Percentiles rank a stretch among this genome's conserved stretches.
phyloP scores from a whole-genome alignment of 2,113 vertebrate genomes.

The Trachemys scripta region DNA sequence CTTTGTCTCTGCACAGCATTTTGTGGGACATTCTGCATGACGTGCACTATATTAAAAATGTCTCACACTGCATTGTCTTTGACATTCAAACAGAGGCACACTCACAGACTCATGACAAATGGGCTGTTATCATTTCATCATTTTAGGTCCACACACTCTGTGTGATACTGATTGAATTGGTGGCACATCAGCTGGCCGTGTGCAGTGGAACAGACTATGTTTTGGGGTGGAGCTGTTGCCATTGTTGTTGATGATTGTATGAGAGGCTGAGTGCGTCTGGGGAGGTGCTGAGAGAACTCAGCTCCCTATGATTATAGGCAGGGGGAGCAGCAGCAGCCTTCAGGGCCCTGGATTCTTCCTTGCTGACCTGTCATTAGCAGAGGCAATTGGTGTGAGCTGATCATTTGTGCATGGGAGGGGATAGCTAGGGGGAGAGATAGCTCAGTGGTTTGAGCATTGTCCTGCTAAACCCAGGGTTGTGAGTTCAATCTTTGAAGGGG shows the following conservation, averaged over 20 bases:
- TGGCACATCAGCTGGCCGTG: neutral
- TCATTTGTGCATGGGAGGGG: neutral
- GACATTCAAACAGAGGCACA: neutral
- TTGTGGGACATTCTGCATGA: neutral
- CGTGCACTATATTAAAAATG: neutral
- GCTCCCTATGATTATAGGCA: neutral
- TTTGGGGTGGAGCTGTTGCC: no score
- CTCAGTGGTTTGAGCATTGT: no score
- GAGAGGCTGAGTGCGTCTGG: neutral
- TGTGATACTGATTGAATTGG: neutral
- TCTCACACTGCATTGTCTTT: neutral
- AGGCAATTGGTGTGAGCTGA: neutral
- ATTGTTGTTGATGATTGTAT: neutral
- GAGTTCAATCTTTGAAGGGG: no score
- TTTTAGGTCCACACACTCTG: neutral
- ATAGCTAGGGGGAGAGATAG: no score
- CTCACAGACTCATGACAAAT: neutral
- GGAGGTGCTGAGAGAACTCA: neutral
- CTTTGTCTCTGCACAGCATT: neutral
- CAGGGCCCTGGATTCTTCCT: neutral
- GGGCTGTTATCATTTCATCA: neutral
- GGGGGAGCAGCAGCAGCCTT: neutral
- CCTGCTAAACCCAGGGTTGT: no score
- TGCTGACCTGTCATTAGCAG: neutral
- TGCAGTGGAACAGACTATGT: neutral